Percentiles rank a stretch among this genome's conserved stretches.
Conservation (phyloP, 2,113 vertebrate genomes). For the Embiotoca jacksoni region DNA sequence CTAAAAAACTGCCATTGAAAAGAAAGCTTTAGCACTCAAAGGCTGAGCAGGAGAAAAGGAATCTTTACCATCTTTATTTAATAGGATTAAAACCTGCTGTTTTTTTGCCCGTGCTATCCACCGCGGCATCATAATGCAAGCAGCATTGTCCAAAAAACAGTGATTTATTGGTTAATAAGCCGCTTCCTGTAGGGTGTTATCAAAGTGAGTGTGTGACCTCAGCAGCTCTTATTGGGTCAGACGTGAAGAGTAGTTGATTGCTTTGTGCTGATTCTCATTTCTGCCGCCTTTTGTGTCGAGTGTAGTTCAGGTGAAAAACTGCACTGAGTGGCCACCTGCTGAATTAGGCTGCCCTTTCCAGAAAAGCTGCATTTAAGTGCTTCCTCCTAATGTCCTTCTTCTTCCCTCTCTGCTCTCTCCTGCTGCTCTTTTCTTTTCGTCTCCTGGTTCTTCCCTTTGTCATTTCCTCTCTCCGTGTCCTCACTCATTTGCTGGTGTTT, state of each 20-base stretch:
- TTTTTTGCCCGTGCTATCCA: background rate
- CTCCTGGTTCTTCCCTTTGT: slow-evolving; percentile 38
- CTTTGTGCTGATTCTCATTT: slow-evolving; percentile 49
- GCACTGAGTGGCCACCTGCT: slow-evolving; percentile 34
- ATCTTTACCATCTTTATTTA: no score
- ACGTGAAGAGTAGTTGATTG: slow-evolving; percentile 45
- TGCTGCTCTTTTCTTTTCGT: slow-evolving; percentile 21
- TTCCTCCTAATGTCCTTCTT: slow-evolving; percentile 30
- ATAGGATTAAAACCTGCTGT: background rate
- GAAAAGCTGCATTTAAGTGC: slow-evolving; percentile 38
- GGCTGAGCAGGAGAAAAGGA: no score
- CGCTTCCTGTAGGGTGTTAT: slow-evolving; percentile 26
- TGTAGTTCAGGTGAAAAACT: slow-evolving; percentile 54
- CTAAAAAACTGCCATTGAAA: background rate
- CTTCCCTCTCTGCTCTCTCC: background rate
- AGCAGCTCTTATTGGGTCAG: slow-evolving; percentile 34
- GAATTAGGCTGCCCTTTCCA: slow-evolving; percentile 60
- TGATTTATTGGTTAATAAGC: slow-evolving; percentile 61
- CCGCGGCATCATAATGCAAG: background rate
- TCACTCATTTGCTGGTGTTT: background rate
- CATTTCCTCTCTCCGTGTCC: background rate
- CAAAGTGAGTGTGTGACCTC: slow-evolving; percentile 44
- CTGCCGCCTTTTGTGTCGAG: slow-evolving; percentile 28
- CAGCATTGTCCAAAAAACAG: slow-evolving; percentile 36
- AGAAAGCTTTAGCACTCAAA: no score